phyloP scores from a whole-genome alignment of 1,140 invertebrate species.

The Asobara japonica region DNA sequence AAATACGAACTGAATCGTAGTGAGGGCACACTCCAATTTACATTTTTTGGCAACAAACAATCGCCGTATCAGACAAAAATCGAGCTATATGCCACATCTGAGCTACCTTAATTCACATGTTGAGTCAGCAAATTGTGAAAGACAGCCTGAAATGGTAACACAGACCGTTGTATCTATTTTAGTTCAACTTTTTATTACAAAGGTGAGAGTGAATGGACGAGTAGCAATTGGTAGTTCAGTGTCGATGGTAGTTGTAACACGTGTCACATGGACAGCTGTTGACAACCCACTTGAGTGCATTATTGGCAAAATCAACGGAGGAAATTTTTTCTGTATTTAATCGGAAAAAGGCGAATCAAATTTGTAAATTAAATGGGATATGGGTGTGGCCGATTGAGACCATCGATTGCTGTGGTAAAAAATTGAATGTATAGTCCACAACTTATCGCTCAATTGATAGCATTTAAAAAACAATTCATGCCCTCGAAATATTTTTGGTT shows the following conservation, averaged over 20 bases:
- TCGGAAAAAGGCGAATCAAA: background rate
- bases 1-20: too few species aligned
- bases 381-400: too few species aligned
- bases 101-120: background rate
- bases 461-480: too few species aligned
- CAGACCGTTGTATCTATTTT: background rate
- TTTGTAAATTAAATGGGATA: background rate
- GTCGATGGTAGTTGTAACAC: background rate
- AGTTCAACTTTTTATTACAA: background rate
- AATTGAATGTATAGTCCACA: too few species aligned
- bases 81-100: too few species aligned
- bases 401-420: too few species aligned
- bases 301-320: background rate
- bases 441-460: too few species aligned
- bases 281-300: background rate
- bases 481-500: too few species aligned
- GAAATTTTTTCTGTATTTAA: too few species aligned
- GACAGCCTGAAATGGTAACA: background rate
- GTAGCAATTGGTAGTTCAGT: constrained; percentile 4
- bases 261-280: background rate
- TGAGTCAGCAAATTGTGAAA: background rate
- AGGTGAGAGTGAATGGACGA: background rate
- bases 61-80: background rate
- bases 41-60: background rate
- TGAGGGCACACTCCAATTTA: too few species aligned